phyloP scores from a whole-genome alignment of 2,113 vertebrate genomes.

The Malurus cyaneus region DNA sequence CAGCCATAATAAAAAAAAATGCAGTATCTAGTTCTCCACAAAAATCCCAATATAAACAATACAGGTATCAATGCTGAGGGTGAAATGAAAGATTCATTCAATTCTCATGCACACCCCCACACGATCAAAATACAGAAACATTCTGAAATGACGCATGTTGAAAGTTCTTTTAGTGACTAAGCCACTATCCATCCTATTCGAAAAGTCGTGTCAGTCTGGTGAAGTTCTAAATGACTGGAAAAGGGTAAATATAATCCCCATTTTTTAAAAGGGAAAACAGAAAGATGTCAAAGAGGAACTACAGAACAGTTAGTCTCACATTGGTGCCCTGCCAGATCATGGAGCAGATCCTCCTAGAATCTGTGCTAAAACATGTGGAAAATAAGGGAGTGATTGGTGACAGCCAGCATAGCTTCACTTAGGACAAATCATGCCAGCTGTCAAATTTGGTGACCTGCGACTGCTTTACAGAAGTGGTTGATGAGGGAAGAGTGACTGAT shows the following conservation, averaged over 20 bases:
- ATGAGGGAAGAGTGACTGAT: neutral
- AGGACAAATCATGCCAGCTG: neutral
- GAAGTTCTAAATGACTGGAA: neutral
- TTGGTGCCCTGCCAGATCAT: neutral
- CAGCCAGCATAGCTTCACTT: neutral
- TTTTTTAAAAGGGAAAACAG: neutral
- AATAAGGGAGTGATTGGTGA: neutral
- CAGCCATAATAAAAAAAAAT: neutral
- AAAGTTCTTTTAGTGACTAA: neutral
- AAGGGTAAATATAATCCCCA: neutral
- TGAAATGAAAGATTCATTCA: neutral
- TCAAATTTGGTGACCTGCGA: neutral
- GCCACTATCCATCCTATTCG: neutral
- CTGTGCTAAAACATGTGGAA: neutral
- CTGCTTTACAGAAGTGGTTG: neutral
- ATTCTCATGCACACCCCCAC: rapidly evolving
- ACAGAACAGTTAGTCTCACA: neutral
- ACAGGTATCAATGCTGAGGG: neutral
- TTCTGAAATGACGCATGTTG: neutral
- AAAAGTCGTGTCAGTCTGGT: neutral
- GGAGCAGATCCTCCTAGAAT: neutral
- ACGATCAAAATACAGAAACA: neutral
- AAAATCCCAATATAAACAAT: neutral
- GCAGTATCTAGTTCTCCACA: neutral
- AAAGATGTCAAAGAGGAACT: neutral